phyloP scores from a whole-genome alignment of 1,140 invertebrate species.

The Aphelenchoides fujianensis region DNA sequence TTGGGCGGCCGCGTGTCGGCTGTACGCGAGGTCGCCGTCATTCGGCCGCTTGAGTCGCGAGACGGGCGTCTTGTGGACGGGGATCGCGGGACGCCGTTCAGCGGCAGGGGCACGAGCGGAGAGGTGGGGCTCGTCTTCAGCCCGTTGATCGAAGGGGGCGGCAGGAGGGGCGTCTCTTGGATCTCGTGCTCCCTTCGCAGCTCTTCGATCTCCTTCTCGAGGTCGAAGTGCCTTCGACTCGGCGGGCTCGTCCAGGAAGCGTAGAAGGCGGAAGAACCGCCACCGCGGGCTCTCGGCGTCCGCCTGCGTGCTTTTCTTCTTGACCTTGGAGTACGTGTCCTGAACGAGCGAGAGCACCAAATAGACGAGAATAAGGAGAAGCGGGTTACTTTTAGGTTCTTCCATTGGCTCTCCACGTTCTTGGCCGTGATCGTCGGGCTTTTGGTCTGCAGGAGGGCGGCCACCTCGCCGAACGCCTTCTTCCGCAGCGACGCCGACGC shows the following conservation, averaged over 20 bases:
- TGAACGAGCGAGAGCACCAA: neutral
- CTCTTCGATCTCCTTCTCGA: slow-evolving; percentile 14
- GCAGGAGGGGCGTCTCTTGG: neutral
- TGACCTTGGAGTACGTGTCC: slow-evolving; percentile 16
- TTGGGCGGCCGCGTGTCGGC: neutral
- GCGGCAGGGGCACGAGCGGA: neutral
- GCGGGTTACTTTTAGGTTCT: slow-evolving; percentile 17
- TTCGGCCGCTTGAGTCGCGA: neutral
- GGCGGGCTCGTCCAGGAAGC: slow-evolving; percentile 9
- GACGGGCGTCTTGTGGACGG: neutral
- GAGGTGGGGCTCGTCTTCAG: neutral
- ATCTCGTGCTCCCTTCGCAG: neutral
- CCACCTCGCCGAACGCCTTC: neutral
- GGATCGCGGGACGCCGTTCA: neutral
- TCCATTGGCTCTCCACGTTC: slow-evolving; percentile 16
- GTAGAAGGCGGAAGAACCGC: slow-evolving; percentile 10
- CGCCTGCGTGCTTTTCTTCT: neutral
- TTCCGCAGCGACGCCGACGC: neutral
- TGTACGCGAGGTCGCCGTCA: neutral
- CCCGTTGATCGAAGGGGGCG: neutral
- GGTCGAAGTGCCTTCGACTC: neutral
- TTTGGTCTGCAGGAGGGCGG: neutral
- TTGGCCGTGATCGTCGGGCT: neutral
- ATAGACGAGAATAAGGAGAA: neutral
- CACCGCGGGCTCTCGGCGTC: neutral